A percentile compares a stretch with the other conserved stretches of the same genome.
Evolutionary conservation across 2,888 invertebrate genomes (phyloP).

Genomic region (Hymenopus coronatus): DNA sequence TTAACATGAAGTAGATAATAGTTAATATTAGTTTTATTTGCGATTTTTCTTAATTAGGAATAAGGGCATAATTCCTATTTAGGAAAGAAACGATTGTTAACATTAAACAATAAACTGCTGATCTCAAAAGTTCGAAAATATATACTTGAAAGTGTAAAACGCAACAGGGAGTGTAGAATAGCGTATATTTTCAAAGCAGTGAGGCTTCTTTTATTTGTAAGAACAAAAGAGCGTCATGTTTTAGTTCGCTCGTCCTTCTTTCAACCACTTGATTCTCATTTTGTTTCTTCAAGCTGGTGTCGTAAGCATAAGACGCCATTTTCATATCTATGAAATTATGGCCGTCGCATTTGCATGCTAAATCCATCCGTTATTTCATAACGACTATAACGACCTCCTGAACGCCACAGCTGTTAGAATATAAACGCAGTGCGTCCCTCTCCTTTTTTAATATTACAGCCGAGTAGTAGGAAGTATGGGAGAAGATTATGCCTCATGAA

Average conservation of each 20-base stretch:
- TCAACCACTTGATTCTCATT: conserved; percentile 26
- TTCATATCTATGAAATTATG: conserved; percentile 31
- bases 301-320: conserved; percentile 27
- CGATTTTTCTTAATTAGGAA: too few species aligned
- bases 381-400: conserved; percentile 28
- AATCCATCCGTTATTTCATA: conserved; percentile 29
- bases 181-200: too few species aligned
- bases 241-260: neutral
- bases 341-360: conserved; percentile 28
- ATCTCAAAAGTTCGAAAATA: too few species aligned
- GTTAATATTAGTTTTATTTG: too few species aligned
- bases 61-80: too few species aligned
- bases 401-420: conserved; percentile 27
- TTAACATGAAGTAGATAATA: too few species aligned
- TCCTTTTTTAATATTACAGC: conserved; percentile 28
- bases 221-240: neutral
- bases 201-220: neutral
- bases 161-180: too few species aligned
- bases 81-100: too few species aligned
- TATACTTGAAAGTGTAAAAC: too few species aligned
- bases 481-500: conserved; percentile 19
- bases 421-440: conserved; percentile 25
- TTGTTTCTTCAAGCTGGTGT: conserved; percentile 29
- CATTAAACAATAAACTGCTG: too few species aligned
- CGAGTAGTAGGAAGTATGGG: conserved; percentile 5